Conservation (phyloP, 2,113 vertebrate species). For the Microcebus murinus region DNA sequence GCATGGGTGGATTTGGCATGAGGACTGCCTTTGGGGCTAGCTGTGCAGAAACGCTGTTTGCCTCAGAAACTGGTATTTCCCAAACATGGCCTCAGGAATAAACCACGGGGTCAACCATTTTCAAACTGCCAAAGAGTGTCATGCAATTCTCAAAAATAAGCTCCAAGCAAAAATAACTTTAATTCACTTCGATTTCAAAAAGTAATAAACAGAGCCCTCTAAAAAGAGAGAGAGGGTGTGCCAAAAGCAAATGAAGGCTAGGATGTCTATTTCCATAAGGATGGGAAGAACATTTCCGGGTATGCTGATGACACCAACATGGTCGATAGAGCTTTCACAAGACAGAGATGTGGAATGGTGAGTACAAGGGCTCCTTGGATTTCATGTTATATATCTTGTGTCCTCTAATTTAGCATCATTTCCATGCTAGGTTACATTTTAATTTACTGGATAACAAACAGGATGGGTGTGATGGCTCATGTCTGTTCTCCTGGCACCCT, state of each 20-base stretch:
- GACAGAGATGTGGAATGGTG: background rate
- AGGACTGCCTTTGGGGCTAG: slow-evolving; percentile 18
- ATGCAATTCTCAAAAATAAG: slow-evolving; percentile 38
- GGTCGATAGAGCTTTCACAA: background rate
- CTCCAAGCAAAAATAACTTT: background rate
- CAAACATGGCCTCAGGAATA: background rate
- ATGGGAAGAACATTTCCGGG: rapidly evolving
- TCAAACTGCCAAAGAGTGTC: background rate
- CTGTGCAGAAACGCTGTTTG: slow-evolving; percentile 19
- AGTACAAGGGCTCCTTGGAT: background rate
- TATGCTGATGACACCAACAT: background rate
- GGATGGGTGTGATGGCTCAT: no score
- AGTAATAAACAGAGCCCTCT: background rate
- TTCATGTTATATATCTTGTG: background rate
- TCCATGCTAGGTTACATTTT: background rate
- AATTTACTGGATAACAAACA: background rate
- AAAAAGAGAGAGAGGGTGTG: background rate
- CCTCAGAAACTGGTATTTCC: slow-evolving; percentile 39
- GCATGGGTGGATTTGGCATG: slow-evolving; percentile 45
- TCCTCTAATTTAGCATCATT: background rate
- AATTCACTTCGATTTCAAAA: slow-evolving; percentile 7
- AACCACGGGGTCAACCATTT: background rate
- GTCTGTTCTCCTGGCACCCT: no score
- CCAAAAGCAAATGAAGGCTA: background rate
- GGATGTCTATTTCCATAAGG: background rate